A percentile compares a stretch with the other conserved stretches of the same genome.
These are phyloP conservation scores for Phengaris arion DNA, from an alignment of 2,888 invertebrate genomes.

Conservation along the genomic window DNA sequence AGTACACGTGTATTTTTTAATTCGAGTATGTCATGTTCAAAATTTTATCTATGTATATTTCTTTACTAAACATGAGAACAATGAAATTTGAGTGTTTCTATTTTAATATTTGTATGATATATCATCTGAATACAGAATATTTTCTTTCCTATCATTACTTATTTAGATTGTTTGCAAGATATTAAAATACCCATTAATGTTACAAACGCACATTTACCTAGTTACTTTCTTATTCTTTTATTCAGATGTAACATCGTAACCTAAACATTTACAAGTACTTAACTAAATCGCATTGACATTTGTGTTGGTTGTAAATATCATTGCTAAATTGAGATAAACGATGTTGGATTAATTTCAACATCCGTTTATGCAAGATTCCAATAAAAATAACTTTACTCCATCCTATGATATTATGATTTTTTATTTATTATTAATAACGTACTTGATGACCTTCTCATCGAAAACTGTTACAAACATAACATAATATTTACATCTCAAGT, in stretches of 20 bases:
- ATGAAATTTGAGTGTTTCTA: neutral
- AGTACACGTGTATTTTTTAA: constrained; percentile 18
- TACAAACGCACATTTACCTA: neutral
- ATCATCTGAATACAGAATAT: constrained; percentile 3
- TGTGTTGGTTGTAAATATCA: constrained; percentile 37
- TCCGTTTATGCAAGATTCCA: constrained; percentile 36
- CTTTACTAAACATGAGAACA: constrained; percentile 7
- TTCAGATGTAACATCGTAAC: neutral
- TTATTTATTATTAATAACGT: neutral
- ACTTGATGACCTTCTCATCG: neutral
- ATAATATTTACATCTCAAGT: neutral
- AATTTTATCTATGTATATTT: constrained; percentile 18
- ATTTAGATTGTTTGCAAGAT: neutral
- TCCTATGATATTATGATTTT: constrained; percentile 13
- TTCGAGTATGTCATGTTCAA: constrained; percentile 25
- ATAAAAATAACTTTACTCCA: constrained; percentile 29
- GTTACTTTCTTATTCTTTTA: neutral
- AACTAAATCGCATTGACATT: constrained; percentile 39
- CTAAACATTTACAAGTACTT: constrained; percentile 22
- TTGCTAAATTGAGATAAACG: constrained; percentile 40
- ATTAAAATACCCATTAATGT: neutral
- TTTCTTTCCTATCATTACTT: constrained; percentile 1
- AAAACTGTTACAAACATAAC: neutral
- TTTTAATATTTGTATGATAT: constrained; percentile 9
- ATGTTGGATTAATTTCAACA: constrained; percentile 38